phyloP scores from a whole-genome alignment of 1,140 invertebrate species.

The Pollicipes pollicipes region DNA sequence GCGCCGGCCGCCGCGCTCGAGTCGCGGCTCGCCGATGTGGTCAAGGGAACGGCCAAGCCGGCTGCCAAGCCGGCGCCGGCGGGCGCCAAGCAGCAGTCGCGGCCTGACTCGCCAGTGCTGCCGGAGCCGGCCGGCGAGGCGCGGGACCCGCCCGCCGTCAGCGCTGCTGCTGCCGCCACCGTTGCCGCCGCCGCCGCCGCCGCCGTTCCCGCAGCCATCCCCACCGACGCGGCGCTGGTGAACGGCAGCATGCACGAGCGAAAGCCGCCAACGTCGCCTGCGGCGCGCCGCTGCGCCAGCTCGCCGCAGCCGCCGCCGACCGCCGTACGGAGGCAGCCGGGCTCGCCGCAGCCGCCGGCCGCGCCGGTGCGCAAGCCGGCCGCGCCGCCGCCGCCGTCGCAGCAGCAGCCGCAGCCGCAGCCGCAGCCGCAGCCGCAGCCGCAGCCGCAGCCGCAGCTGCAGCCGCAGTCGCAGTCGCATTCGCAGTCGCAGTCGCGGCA shows the following conservation, averaged over 20 bases:
- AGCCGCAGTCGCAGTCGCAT: too few species aligned
- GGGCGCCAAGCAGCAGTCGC: neutral
- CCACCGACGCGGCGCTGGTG: neutral
- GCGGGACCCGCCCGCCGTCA: too few species aligned
- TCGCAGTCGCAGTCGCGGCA: too few species aligned
- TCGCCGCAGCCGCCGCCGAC: neutral
- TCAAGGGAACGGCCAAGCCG: neutral
- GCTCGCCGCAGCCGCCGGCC: neutral
- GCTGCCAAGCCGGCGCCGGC: neutral
- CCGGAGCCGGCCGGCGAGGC: neutral
- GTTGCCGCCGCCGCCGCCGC: too few species aligned
- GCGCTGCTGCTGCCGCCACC: too few species aligned
- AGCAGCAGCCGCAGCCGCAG: neutral
- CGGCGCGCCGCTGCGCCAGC: neutral
- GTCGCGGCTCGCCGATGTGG: constrained; percentile 1
- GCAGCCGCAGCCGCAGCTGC: too few species aligned
- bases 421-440: too few species aligned
- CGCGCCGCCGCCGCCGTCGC: too few species aligned
- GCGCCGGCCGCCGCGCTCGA: neutral
- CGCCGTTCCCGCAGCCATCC: too few species aligned
- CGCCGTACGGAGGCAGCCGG: neutral
- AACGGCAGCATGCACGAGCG: neutral
- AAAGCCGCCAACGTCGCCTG: neutral
- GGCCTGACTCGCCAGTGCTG: neutral
- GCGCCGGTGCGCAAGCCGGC: too few species aligned